These are phyloP conservation scores for Ochotona curzoniae DNA, from an alignment of 2,113 vertebrate genomes.

Conservation along the genomic window DNA sequence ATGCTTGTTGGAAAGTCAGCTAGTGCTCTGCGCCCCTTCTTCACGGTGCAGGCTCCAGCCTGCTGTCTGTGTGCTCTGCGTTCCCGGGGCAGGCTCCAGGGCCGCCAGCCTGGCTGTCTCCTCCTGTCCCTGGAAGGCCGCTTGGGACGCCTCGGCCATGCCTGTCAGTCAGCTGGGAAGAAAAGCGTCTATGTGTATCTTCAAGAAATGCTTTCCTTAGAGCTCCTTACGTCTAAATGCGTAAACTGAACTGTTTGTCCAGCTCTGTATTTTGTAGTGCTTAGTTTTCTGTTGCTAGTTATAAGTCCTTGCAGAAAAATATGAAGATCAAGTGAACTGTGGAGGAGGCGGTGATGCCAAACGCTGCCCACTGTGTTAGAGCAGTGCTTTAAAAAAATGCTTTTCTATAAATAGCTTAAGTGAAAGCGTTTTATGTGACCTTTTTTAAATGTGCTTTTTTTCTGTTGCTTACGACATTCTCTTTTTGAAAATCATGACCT, in stretches of 20 bases:
- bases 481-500: background rate
- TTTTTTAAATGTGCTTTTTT: background rate
- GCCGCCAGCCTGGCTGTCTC: background rate
- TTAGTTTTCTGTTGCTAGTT: background rate
- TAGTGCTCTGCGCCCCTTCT: too few species aligned
- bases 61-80: background rate
- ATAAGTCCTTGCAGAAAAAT: background rate
- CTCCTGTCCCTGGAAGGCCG: background rate
- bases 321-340: slow-evolving; percentile 10
- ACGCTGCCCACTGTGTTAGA: background rate
- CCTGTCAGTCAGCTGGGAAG: background rate
- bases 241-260: background rate
- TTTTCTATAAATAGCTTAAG: slow-evolving; percentile 47
- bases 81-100: rapidly evolving
- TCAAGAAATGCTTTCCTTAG: background rate
- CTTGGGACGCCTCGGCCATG: background rate
- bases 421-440: background rate
- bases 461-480: background rate
- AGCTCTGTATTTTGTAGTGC: background rate
- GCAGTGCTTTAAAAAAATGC: background rate
- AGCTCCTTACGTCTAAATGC: background rate
- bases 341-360: background rate
- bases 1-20: background rate
- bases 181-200: background rate
- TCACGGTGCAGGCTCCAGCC: rapidly evolving